Percentiles rank a stretch among this genome's conserved stretches.
phyloP scores from a whole-genome alignment of 2,888 invertebrate species.

The Protophormia terraenovae region DNA sequence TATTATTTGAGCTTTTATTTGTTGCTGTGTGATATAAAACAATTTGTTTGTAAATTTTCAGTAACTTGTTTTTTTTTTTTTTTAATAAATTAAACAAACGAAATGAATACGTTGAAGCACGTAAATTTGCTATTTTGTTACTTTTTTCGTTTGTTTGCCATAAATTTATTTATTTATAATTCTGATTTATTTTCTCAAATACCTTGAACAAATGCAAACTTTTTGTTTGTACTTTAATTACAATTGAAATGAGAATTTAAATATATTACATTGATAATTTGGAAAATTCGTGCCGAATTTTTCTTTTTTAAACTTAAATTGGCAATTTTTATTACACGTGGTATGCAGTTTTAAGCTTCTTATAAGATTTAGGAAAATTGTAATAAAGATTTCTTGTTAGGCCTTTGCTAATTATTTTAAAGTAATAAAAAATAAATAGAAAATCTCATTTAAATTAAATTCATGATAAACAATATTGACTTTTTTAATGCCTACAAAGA shows the following conservation, averaged over 20 bases:
- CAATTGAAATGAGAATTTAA: not conserved
- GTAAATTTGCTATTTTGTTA: conserved; percentile 6
- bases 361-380: no score
- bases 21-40: conserved; percentile 1
- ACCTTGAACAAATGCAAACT: not conserved
- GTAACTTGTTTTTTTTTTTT: not conserved
- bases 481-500: no score
- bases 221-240: not conserved
- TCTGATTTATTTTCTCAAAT: conserved; percentile 27
- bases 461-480: no score
- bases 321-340: no score
- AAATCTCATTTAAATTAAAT: no score
- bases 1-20: not conserved
- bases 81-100: not conserved
- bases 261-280: not conserved
- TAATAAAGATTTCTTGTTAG: no score
- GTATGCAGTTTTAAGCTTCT: no score
- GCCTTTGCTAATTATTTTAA: no score
- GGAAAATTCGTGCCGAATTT: not conserved
- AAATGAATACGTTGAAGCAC: conserved; percentile 3
- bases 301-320: not conserved
- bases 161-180: conserved; percentile 14
- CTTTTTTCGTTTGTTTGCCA: not conserved
- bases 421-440: no score
- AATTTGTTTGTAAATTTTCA: conserved; percentile 9